Conservation (phyloP, 2,888 invertebrate species). For the Ophion slaviceki region DNA sequence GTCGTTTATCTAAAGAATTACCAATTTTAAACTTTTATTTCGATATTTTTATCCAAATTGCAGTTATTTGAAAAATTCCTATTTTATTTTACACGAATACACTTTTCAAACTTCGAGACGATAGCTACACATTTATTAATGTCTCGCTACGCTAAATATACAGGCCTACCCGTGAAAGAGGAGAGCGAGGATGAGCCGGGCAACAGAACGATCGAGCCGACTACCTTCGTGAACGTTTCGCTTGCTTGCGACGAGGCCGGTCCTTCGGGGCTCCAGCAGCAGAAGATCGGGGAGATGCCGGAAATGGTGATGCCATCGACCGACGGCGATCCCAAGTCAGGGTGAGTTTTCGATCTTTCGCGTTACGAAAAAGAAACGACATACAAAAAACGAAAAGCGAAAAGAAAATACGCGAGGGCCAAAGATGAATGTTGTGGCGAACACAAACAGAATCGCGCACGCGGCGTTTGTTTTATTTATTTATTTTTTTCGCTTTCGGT, state of each 20-base stretch:
- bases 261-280: slow-evolving; percentile 82
- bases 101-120: neutral
- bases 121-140: neutral
- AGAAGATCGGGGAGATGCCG: slow-evolving; percentile 80
- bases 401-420: slow-evolving; percentile 71
- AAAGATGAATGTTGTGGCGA: slow-evolving; percentile 82
- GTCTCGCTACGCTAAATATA: neutral
- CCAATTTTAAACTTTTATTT: neutral
- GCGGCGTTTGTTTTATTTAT: neutral
- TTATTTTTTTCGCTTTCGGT: neutral
- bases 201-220: slow-evolving; percentile 79
- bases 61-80: neutral
- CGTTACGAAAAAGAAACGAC: slow-evolving; percentile 25
- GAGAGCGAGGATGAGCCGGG: slow-evolving; percentile 80
- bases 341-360: slow-evolving; percentile 80
- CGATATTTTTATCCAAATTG: neutral
- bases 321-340: slow-evolving; percentile 82
- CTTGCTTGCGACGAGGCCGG: slow-evolving; percentile 82
- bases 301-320: slow-evolving; percentile 79
- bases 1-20: neutral
- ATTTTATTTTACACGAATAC: neutral
- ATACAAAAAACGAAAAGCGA: neutral
- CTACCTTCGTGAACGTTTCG: slow-evolving; percentile 81
- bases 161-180: slow-evolving; percentile 81
- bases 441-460: slow-evolving; percentile 69